These are phyloP conservation scores for Drosophila punjabiensis DNA, from an alignment of 1,140 invertebrate species.

Conservation along the genomic window DNA sequence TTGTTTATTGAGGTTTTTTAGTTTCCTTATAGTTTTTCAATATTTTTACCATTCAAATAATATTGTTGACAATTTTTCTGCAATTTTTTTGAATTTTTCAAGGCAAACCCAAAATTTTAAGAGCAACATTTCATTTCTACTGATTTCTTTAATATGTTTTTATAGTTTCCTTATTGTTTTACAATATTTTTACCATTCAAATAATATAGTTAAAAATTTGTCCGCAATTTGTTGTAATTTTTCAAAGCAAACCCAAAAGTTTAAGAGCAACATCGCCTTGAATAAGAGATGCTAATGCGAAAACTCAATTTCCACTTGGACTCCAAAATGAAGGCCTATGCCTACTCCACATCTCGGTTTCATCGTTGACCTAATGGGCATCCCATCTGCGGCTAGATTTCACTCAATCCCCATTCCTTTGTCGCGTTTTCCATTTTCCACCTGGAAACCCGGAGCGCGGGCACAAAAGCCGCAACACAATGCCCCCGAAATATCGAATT, in stretches of 20 bases:
- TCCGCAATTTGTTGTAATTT: not conserved
- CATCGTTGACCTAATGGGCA: conserved; percentile 39
- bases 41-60: not conserved
- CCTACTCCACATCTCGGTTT: conserved; percentile 22
- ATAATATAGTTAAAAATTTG: not conserved
- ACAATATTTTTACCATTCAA: not conserved
- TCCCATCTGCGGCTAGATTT: conserved; percentile 46
- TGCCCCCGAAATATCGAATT: conserved; percentile 69
- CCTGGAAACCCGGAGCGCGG: conserved; percentile 36
- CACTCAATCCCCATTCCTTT: conserved; percentile 31
- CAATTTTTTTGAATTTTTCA: not conserved
- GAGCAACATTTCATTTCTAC: too few relatives aligned
- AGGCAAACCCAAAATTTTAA: too few relatives aligned
- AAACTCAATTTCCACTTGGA: conserved; percentile 37
- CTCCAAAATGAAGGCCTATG: conserved; percentile 11
- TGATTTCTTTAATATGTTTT: too few relatives aligned
- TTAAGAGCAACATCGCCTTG: not conserved
- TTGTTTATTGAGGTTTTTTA: too few relatives aligned
- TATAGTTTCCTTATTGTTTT: not conserved
- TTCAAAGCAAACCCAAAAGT: too few relatives aligned
- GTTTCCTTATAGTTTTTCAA: not conserved
- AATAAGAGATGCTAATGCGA: conserved; percentile 22
- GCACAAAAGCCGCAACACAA: conserved; percentile 52
- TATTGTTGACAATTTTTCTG: too few relatives aligned
- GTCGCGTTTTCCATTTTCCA: conserved; percentile 29